Evolutionary conservation across 2,797 vertebrate species (phyloP).

Genomic region (Cephalopachus bancanus): DNA sequence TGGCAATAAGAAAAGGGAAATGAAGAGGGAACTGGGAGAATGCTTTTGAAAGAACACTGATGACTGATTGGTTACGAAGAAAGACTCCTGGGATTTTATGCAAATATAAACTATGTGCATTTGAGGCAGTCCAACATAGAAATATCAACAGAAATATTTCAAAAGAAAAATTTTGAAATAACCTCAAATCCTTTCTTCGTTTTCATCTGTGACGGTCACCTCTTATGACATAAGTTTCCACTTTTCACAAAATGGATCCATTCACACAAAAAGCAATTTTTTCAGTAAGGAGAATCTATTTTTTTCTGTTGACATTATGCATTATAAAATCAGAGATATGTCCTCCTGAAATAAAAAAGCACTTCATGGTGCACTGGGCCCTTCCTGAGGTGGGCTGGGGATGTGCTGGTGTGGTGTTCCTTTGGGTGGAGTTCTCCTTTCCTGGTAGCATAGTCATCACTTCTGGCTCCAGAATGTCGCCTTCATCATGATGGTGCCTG

Average conservation of each 20-base stretch:
- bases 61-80: neutral
- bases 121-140: neutral
- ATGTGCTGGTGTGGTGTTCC: neutral
- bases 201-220: neutral
- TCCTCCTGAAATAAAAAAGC: neutral
- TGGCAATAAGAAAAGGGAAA: neutral
- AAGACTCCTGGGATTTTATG: neutral
- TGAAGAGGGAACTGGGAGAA: neutral
- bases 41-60: neutral
- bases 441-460: neutral
- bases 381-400: neutral
- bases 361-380: neutral
- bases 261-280: neutral
- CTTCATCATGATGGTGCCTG: neutral
- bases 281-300: neutral
- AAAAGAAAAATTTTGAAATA: neutral
- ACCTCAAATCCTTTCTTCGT: neutral
- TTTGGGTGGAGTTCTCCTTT: neutral
- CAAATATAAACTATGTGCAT: neutral
- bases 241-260: neutral
- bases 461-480: constrained; percentile 8
- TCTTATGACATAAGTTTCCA: neutral
- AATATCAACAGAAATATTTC: neutral
- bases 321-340: neutral
- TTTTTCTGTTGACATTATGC: neutral